A percentile compares a stretch with the other conserved stretches of the same genome.
Evolutionary conservation across 1,140 invertebrate species (phyloP).

Genomic region (Monomorium pharaonis): DNA sequence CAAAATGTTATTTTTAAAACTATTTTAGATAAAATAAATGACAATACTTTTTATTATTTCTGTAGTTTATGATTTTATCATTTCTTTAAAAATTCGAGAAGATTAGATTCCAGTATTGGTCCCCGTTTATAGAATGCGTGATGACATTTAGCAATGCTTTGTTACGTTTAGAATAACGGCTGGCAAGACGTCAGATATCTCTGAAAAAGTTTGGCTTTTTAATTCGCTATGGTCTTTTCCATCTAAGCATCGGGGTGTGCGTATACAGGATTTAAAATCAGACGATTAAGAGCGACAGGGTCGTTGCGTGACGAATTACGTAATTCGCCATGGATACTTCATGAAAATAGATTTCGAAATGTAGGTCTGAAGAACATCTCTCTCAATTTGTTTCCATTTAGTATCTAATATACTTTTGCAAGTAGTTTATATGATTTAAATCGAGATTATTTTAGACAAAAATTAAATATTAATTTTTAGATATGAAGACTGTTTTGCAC

Average conservation of each 20-base stretch:
- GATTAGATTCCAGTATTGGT: neutral
- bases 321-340: conserved; percentile 50
- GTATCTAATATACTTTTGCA: neutral
- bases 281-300: conserved; percentile 51
- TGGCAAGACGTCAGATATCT: conserved; percentile 22
- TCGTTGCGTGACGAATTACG: conserved; percentile 70
- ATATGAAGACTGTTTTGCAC: neutral
- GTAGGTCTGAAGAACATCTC: neutral
- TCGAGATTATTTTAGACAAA: neutral
- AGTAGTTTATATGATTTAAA: neutral
- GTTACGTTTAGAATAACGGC: conserved; percentile 24
- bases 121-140: neutral
- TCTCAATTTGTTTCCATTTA: conserved; percentile 51
- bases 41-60: neutral
- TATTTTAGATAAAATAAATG: neutral
- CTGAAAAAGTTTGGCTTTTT: conserved; percentile 28
- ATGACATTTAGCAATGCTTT: conserved; percentile 62
- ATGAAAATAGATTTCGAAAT: neutral
- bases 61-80: neutral
- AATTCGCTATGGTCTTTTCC: conserved; percentile 62
- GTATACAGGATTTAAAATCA: neutral
- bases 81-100: neutral
- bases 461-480: neutral
- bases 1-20: neutral
- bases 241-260: conserved; percentile 37